A percentile compares a stretch with the other conserved stretches of the same genome.
Evolutionary conservation across 2,113 vertebrate species (phyloP).

Genomic region (Apodemus speciosus): DNA sequence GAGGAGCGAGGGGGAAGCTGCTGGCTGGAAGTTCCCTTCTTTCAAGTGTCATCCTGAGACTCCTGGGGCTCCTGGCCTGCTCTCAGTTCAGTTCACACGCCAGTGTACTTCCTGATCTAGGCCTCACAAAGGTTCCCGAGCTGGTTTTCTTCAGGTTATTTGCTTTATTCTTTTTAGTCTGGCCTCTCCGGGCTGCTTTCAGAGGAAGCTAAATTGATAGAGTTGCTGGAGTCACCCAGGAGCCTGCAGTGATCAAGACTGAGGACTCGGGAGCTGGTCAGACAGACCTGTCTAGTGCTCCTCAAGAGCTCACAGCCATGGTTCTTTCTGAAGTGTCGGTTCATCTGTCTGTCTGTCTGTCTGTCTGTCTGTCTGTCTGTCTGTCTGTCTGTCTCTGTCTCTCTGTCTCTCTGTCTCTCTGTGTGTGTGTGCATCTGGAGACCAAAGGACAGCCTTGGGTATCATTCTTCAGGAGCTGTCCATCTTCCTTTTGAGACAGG

Average conservation of each 20-base stretch:
- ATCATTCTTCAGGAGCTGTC: not conserved
- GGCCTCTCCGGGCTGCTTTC: not conserved
- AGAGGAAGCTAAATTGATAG: no score
- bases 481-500: not conserved
- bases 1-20: not conserved
- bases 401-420: not conserved
- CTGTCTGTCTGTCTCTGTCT: no score
- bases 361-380: no score
- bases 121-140: not conserved
- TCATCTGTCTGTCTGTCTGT: no score
- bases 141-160: not conserved
- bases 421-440: not conserved
- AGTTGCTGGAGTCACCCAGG: not conserved
- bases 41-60: not conserved
- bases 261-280: fast-evolving
- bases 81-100: not conserved
- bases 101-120: not conserved
- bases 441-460: not conserved
- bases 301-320: not conserved
- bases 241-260: fast-evolving
- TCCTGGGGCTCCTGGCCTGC: not conserved
- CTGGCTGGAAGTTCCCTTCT: not conserved
- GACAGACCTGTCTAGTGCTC: not conserved
- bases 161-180: not conserved
- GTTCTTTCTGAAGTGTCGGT: not conserved